These are phyloP conservation scores for Ariopsis seemanni DNA, from an alignment of 2,113 vertebrate species.

Conservation along the genomic window DNA sequence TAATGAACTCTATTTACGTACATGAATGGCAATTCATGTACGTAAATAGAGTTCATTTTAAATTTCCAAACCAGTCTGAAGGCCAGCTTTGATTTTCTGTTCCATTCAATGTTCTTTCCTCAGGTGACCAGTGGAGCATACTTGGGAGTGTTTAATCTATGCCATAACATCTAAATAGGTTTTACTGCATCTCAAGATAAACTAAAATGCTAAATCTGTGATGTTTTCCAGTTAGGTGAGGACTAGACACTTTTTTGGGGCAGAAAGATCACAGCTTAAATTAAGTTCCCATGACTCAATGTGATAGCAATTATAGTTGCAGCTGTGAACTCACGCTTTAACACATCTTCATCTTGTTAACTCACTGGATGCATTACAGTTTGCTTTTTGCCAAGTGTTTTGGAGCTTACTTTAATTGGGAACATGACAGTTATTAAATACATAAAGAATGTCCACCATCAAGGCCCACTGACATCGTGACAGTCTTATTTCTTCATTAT, in stretches of 20 bases:
- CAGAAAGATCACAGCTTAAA: conserved; percentile 52
- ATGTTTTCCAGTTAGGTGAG: conserved; percentile 16
- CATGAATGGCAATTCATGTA: conserved; percentile 46
- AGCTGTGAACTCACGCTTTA: neutral
- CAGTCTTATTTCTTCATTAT: conserved; percentile 17
- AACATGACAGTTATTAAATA: conserved; percentile 33
- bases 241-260: neutral
- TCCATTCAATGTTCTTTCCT: conserved; percentile 30
- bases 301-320: conserved; percentile 1
- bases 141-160: conserved; percentile 12
- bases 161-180: conserved; percentile 33
- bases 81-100: conserved; percentile 41
- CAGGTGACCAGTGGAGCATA: neutral
- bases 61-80: neutral
- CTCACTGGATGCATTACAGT: neutral
- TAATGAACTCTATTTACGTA: conserved; percentile 43
- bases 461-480: neutral
- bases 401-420: conserved; percentile 33
- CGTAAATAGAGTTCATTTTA: neutral
- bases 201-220: conserved; percentile 37
- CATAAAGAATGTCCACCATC: neutral
- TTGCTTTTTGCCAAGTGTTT: conserved; percentile 11
- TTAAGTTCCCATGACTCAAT: conserved; percentile 47
- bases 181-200: conserved; percentile 45
- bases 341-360: conserved; percentile 13